Evolutionary conservation across 2,797 vertebrate species (phyloP), one percentile per base, ranked within the genome.

Genomic region (Euthynnus affinis): DNA sequence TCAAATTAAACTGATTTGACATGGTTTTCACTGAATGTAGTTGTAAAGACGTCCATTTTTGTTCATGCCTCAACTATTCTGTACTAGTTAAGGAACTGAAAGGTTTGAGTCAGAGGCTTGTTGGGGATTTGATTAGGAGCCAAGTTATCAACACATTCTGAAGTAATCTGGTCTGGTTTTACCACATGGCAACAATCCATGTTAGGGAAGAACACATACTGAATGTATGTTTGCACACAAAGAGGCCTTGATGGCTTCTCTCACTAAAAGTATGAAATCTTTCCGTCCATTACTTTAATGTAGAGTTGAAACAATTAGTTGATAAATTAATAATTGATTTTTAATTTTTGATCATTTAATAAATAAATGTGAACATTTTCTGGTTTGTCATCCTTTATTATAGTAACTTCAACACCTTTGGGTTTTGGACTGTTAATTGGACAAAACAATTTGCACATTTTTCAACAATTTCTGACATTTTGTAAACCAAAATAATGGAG

Each of bases 1-100:
- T 61, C 22, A 23, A 40, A 74, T 63, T 55, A 51, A 86, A 92
- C 81, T 75, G 79, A 90, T 87, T 81, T 63, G 76, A 73, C 63
- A 74, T 65, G 76, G 44, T 62, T 65, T 58, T 57, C 60, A 48
- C 12, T 34, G 52, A 60, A 51, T 9, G 22, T 15, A 32, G 27
- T 29, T 29, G 27, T 29, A 29, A 29, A 29, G 40, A 12, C 46
- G 46, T 66, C 46, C 18, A 17, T 42, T 67, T 46, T 80, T 75
- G 53, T 51, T 66, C 2, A 3, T 27, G 23, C 52, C 5, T 40
- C 53, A 15, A 25, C 40, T 79, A 25, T 79, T 82, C 55, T 49
- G 9, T 1, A 4, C 58, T 37, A 66, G 64, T 76, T 49, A 32
- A 65, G 15, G 37, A 64, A 64, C 17, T 49, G 61, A 76, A 44